Evolutionary conservation across 2,888 invertebrate species (phyloP).

Genomic region (Acrobasis repandana): DNA sequence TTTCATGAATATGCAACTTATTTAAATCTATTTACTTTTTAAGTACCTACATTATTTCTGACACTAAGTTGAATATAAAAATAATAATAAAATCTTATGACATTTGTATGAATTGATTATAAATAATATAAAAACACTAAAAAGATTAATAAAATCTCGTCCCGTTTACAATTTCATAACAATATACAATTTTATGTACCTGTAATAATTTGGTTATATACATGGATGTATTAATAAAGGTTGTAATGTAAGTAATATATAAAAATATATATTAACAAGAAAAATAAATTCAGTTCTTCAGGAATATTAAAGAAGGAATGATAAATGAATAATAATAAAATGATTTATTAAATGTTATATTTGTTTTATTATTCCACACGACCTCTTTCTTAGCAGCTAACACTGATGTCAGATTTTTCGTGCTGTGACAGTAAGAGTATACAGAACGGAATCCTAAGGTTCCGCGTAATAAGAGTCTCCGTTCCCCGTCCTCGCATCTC

Average conservation of each 20-base stretch:
- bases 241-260: constrained; percentile 37
- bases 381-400: too few species aligned
- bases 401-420: too few species aligned
- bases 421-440: too few species aligned
- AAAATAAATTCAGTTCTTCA: constrained; percentile 59
- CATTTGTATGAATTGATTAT: constrained; percentile 2
- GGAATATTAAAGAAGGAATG: constrained; percentile 45
- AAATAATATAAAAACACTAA: background rate
- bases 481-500: too few species aligned
- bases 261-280: constrained; percentile 36
- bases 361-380: constrained; percentile 32
- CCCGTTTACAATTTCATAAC: constrained; percentile 59
- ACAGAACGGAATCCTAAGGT: too few species aligned
- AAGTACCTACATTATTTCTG: background rate
- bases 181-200: constrained; percentile 55
- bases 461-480: too few species aligned
- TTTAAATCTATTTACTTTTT: background rate
- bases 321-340: constrained; percentile 56
- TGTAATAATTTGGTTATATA: constrained; percentile 44
- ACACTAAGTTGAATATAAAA: constrained; percentile 1
- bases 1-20: background rate
- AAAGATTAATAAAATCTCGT: constrained; percentile 37
- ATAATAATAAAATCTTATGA: constrained; percentile 13
- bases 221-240: constrained; percentile 46
- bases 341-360: constrained; percentile 54